These are phyloP conservation scores for Drosophila nasuta DNA, from an alignment of 1,140 invertebrate species.

Conservation along the genomic window DNA sequence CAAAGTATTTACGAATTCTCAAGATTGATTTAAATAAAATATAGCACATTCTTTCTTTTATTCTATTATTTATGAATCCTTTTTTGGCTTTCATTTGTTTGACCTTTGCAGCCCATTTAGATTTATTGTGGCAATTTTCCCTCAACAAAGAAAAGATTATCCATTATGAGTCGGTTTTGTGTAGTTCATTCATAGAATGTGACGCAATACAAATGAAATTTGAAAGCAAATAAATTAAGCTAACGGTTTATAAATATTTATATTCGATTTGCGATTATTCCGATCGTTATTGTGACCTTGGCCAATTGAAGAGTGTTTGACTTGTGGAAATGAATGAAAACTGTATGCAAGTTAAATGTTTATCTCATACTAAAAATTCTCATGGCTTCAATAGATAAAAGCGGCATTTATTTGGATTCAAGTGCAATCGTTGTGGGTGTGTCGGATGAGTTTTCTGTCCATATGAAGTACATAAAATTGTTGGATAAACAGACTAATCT, in stretches of 20 bases:
- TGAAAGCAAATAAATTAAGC: slow-evolving; percentile 50
- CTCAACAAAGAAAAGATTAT: slow-evolving; percentile 32
- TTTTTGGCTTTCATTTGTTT: neutral
- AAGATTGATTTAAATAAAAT: neutral
- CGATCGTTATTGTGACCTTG: slow-evolving; percentile 48
- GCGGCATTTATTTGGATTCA: neutral
- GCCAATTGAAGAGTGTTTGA: slow-evolving; percentile 48
- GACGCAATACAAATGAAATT: slow-evolving; percentile 41
- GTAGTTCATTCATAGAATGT: slow-evolving; percentile 5
- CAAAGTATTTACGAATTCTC: neutral
- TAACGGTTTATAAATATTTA: slow-evolving; percentile 65
- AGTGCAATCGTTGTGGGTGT: slow-evolving; percentile 19
- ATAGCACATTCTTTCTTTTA: neutral
- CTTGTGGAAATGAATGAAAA: slow-evolving; percentile 26
- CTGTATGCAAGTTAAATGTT: slow-evolving; percentile 33
- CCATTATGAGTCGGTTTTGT: slow-evolving; percentile 8
- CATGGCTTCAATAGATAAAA: slow-evolving; percentile 15
- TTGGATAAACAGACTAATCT: neutral
- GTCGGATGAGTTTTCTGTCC: neutral
- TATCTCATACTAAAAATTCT: slow-evolving; percentile 16
- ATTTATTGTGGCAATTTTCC: slow-evolving; percentile 25
- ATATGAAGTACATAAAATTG: neutral
- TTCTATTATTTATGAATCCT: neutral
- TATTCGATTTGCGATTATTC: slow-evolving; percentile 27
- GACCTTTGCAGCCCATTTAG: neutral